Percentiles rank a stretch among this genome's conserved stretches.
Evolutionary conservation across 2,888 invertebrate genomes (phyloP).

Genomic region (Drosophila paracracens): DNA sequence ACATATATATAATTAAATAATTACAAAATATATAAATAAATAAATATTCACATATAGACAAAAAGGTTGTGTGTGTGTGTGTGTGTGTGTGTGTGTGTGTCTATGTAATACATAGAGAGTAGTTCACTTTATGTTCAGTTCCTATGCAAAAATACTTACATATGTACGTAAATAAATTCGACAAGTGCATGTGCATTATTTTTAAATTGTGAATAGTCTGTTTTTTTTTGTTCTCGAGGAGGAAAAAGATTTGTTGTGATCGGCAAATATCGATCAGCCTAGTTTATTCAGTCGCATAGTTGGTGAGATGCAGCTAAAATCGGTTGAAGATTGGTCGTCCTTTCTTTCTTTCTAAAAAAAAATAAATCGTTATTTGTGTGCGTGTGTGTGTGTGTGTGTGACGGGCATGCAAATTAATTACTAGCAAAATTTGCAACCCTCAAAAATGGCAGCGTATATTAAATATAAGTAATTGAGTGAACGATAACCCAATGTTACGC

Average conservation of each 20-base stretch:
- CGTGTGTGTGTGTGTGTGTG: neutral
- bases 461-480: constrained; percentile 27
- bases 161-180: constrained; percentile 41
- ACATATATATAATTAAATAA: constrained; percentile 8
- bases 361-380: constrained; percentile 26
- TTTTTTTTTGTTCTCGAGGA: constrained; percentile 45
- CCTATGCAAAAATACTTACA: constrained; percentile 19
- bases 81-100: neutral
- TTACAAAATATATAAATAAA: constrained; percentile 17
- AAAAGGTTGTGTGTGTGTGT: constrained; percentile 11
- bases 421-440: neutral
- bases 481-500: constrained; percentile 45
- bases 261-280: constrained; percentile 75
- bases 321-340: constrained; percentile 46
- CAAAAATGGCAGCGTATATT: constrained; percentile 4
- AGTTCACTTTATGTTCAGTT: constrained; percentile 31
- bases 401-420: constrained; percentile 33
- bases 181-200: constrained; percentile 74
- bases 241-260: constrained; percentile 73
- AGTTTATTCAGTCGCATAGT: constrained; percentile 68
- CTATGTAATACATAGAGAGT: constrained; percentile 25
- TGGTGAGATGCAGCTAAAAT: constrained; percentile 67
- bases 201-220: constrained; percentile 68
- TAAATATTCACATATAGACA: neutral
- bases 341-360: neutral